Percentiles rank a stretch among this genome's conserved stretches.
Evolutionary conservation across 2,888 invertebrate genomes (phyloP).

Genomic region (Pogonocherus hispidulus): DNA sequence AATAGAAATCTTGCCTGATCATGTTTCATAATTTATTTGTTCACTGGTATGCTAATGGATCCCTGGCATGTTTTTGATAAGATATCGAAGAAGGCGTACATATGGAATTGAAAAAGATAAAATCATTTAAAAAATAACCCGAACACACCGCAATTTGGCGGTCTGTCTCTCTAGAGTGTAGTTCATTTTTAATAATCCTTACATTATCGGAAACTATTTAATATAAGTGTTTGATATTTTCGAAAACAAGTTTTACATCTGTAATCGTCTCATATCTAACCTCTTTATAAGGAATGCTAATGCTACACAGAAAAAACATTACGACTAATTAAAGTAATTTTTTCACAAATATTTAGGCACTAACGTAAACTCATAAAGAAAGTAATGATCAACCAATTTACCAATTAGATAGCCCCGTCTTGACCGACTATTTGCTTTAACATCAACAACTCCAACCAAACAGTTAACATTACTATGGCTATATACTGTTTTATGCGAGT

Average conservation of each 20-base stretch:
- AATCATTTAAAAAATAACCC: no score
- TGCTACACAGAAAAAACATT: conserved; percentile 1
- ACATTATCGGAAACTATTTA: neutral
- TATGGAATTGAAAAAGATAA: no score
- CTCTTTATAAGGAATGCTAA: conserved; percentile 9
- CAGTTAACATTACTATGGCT: conserved; percentile 20
- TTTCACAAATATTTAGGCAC: conserved; percentile 25
- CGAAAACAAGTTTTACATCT: conserved; percentile 5
- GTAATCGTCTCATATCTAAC: no score
- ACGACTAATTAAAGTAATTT: conserved; percentile 14
- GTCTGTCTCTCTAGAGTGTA: neutral
- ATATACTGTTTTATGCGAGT: conserved; percentile 24
- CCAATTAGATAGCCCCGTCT: conserved; percentile 23
- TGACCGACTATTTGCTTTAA: conserved; percentile 28
- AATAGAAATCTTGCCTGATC: no score
- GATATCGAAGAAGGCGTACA: no score
- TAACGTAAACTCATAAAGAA: conserved; percentile 20
- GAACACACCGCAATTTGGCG: no score
- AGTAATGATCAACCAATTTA: conserved; percentile 13
- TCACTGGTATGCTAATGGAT: no score
- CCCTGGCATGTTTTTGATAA: no score
- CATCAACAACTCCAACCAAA: conserved; percentile 24
- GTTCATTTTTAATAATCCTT: neutral
- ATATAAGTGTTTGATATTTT: neutral
- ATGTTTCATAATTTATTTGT: no score